Conservation (phyloP, 2,888 invertebrate species). For the Acronicta alni region DNA sequence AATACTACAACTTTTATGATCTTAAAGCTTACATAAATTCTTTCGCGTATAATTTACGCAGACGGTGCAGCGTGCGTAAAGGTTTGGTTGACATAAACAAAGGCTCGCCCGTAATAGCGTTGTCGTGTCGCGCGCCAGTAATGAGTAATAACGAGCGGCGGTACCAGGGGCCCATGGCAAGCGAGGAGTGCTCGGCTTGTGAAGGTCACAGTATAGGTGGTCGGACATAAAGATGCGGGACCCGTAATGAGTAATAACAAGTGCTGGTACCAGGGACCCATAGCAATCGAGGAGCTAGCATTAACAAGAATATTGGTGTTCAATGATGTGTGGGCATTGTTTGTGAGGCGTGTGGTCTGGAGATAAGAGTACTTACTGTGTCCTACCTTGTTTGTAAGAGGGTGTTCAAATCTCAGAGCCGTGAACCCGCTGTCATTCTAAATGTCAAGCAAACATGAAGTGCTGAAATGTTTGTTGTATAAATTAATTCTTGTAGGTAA, state of each 20-base stretch:
- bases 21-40: conserved; percentile 12
- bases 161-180: conserved; percentile 33
- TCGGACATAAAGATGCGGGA: conserved; percentile 20
- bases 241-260: neutral
- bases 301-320: too few species aligned
- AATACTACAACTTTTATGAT: neutral
- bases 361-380: neutral
- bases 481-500: too few species aligned
- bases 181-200: conserved; percentile 12
- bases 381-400: neutral
- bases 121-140: conserved; percentile 38
- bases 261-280: conserved; percentile 2
- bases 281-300: neutral
- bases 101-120: conserved; percentile 40
- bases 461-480: too few species aligned
- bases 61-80: conserved; percentile 1
- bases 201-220: conserved; percentile 27
- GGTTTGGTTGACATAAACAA: conserved; percentile 40
- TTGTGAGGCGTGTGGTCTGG: neutral
- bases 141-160: conserved; percentile 47
- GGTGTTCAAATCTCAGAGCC: too few species aligned
- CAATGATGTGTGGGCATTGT: neutral
- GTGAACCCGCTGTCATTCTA: too few species aligned
- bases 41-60: conserved; percentile 28
- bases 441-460: too few species aligned